Evolutionary conservation across 1,140 invertebrate genomes (phyloP).

Genomic region (Philaenus spumarius): DNA sequence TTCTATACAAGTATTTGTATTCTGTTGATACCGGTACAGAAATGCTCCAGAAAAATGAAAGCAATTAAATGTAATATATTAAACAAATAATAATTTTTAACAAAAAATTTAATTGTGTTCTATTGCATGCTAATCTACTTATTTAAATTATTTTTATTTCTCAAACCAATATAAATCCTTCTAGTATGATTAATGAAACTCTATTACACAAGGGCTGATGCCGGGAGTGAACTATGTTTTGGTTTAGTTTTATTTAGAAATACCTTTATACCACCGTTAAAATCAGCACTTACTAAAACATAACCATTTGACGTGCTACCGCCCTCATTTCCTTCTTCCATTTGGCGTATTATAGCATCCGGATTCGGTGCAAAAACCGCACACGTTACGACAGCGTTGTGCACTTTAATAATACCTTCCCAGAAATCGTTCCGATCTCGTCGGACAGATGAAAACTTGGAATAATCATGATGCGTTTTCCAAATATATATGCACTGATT

Average conservation of each 20-base stretch:
- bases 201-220: slow-evolving; percentile 60
- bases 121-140: too few species aligned
- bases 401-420: slow-evolving; percentile 90
- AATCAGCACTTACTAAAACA: slow-evolving; percentile 94
- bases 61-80: too few species aligned
- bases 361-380: slow-evolving; percentile 97
- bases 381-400: slow-evolving; percentile 93
- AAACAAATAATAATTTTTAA: too few species aligned
- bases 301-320: slow-evolving; percentile 50
- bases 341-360: slow-evolving; percentile 75
- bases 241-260: slow-evolving; percentile 91
- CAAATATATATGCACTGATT: slow-evolving; percentile 97
- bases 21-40: too few species aligned
- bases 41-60: too few species aligned
- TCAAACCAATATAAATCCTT: too few species aligned
- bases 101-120: too few species aligned
- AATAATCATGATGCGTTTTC: slow-evolving; percentile 94
- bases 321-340: slow-evolving; percentile 48
- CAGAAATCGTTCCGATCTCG: slow-evolving; percentile 95
- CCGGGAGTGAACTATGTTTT: slow-evolving; percentile 84
- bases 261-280: slow-evolving; percentile 94
- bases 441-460: slow-evolving; percentile 89
- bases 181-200: too few species aligned
- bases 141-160: too few species aligned
- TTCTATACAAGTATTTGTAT: too few species aligned